Base-by-base conservation (phyloP, 1,140 invertebrate genomes). In the fruit fly (Drosophila melanogaster) region DNA sequence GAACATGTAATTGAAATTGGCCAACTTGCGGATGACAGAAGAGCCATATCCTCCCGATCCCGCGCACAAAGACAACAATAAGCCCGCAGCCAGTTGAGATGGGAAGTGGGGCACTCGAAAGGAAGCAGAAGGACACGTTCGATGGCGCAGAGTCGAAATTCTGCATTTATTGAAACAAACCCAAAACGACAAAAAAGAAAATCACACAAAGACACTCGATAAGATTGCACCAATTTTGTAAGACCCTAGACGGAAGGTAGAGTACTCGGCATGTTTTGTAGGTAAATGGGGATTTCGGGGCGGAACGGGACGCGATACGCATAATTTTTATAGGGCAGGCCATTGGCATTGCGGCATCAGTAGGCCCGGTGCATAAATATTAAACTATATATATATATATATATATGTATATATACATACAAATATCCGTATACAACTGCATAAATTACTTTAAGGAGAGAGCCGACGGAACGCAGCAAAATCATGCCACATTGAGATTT, bases 401-500 rank as follows among this genome's bases (percentile, higher is more conserved):
- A 76, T 47, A 77, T 8, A 30, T 30, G 26, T 30, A 30, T 30
- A 30, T 30, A 30, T 30, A 30, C 53, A 80, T 51, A 73, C 55
- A 73, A 38, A 51, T 81, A 81, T 86, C 78, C 67, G 74, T 35
- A 86, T 87, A 86, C 75, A 86, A 87, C 55, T 65, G 75, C 57
- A 78, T 86, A 77, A 77, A 77, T 77, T 77, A 86, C 79, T 86
- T 89, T 86, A 79, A 72, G 60, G 73, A 54, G 40, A 24, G 43
- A 47, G 40, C 24, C 38, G 58, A 46, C 49, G 40, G 44, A 60
- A 41, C 79, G 79, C 83, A 79, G 43, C 83, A 89, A 87, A 89
- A 87, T 87, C 83, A 87, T 87, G 83, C 76, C 53, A 83, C 79
- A 87, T 89, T 89, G 83, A 87, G 66, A 83, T 87, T 87, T 87